Evolutionary conservation across 1,140 invertebrate species (phyloP), one percentile per base, ranked within the genome.

Genomic region (Drosophila pectinifera): DNA sequence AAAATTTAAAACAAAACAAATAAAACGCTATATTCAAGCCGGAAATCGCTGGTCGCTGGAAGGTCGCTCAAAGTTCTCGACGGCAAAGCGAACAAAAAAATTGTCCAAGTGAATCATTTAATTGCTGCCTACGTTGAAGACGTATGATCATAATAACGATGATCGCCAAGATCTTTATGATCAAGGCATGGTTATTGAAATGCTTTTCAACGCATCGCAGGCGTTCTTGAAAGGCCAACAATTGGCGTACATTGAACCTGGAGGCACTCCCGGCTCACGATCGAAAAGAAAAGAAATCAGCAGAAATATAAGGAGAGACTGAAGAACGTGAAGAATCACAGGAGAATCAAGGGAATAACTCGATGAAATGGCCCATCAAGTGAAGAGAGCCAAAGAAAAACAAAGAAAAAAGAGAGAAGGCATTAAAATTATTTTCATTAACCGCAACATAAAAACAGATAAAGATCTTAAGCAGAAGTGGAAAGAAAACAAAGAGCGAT

Each of bases 41-140:
- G 58, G 70, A 74, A 74, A 76, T 36, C 13, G 38, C 24, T n/a
- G n/a, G n/a, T n/a, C n/a, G n/a, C n/a, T 39, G 36, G 73, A 76
- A 76, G 73, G 73, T 76, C 73, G 45, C 22, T 67, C 20, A 45
- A 36, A 57, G 43, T 59, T 46, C 55, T 65, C 42, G 26, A 48
- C 26, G 20, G 28, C 41, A 43, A 42, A 56, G 24, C 39, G 20
- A 7, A 28, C 53, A 28, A 62, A 36, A 69, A 59, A 57, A 36
- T 54, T 85, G 74, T 65, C 63, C 63, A 76, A 76, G 64, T 82
- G 82, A 88, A 67, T 83, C 84, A 88, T 69, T 79, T 57, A 85
- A 78, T 85, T 54, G 53, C 78, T 76, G 79, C 79, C 82, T 65
- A 86, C 83, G 62, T 75, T 48, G 53, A 57, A 78, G 58, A 64